phyloP scores from a whole-genome alignment of 2,888 invertebrate genomes.

The Sminthurides aquaticus region DNA sequence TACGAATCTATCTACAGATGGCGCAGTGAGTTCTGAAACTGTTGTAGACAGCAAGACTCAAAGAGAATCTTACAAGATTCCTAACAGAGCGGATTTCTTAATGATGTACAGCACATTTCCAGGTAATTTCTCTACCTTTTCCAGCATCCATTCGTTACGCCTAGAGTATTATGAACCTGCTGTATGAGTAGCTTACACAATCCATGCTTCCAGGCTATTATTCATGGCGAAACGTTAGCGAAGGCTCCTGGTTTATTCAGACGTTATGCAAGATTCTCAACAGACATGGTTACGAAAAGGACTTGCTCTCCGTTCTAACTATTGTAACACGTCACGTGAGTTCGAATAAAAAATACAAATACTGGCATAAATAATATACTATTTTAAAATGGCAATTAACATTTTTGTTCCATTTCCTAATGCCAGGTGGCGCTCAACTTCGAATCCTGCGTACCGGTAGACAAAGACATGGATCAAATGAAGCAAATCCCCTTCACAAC shows the following conservation, averaged over 20 bases:
- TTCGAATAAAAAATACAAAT: not conserved
- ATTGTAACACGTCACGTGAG: constrained; percentile 60
- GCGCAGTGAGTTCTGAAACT: constrained; percentile 48
- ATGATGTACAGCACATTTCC: constrained; percentile 91
- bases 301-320: constrained; percentile 77
- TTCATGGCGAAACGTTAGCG: constrained; percentile 88
- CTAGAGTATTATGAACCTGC: not conserved
- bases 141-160: not conserved
- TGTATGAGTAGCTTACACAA: too few relatives aligned
- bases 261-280: constrained; percentile 74
- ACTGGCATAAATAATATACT: too few relatives aligned
- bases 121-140: too few relatives aligned
- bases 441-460: constrained; percentile 81
- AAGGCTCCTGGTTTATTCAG: constrained; percentile 96
- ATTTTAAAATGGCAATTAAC: too few relatives aligned
- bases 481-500: constrained; percentile 91
- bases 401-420: too few relatives aligned
- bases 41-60: constrained; percentile 61
- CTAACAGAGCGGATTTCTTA: constrained; percentile 85
- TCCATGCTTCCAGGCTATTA: constrained; percentile 61
- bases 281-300: constrained; percentile 63
- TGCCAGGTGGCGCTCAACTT: constrained; percentile 78
- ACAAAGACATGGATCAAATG: constrained; percentile 84
- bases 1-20: constrained; percentile 52
- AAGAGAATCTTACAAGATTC: constrained; percentile 65